Conservation (phyloP, 2,888 invertebrate genomes). For the Caprella mutica region DNA sequence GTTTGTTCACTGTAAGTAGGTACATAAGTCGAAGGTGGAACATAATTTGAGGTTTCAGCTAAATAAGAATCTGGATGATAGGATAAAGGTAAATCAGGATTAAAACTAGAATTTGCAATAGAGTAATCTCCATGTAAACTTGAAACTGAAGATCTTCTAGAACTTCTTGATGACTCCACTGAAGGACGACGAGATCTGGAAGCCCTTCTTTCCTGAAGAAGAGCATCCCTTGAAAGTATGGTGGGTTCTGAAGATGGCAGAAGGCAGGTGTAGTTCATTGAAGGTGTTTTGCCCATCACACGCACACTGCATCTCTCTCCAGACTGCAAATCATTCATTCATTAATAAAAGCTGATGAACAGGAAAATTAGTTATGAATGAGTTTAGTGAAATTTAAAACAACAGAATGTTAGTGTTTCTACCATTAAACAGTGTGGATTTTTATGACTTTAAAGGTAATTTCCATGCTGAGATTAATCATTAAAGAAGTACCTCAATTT, state of each 20-base stretch:
- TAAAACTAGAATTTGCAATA: neutral
- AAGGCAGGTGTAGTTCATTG: slow-evolving; percentile 29
- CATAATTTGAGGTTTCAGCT: no score
- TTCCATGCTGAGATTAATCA: no score
- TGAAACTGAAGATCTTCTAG: slow-evolving; percentile 8
- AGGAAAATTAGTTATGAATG: no score
- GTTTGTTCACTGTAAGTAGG: neutral
- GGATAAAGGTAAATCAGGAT: neutral
- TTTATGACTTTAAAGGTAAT: no score
- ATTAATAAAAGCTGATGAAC: no score
- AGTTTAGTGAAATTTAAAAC: no score
- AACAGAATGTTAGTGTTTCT: no score
- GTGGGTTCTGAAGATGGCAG: slow-evolving; percentile 29
- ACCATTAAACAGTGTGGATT: no score
- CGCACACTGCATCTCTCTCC: slow-evolving; percentile 2
- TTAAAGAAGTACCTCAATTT: no score
- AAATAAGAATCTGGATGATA: neutral
- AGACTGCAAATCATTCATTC: slow-evolving; percentile 7
- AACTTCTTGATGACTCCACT: neutral
- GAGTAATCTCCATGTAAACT: slow-evolving; percentile 8
- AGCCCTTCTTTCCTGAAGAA: slow-evolving; percentile 8
- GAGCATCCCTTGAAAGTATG: slow-evolving; percentile 11
- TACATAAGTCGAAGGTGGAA: neutral
- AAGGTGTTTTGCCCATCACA: slow-evolving; percentile 5
- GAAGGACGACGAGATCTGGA: slow-evolving; percentile 13